Conservation (phyloP, 2,888 invertebrate genomes). For the Strigamia crassipes region DNA sequence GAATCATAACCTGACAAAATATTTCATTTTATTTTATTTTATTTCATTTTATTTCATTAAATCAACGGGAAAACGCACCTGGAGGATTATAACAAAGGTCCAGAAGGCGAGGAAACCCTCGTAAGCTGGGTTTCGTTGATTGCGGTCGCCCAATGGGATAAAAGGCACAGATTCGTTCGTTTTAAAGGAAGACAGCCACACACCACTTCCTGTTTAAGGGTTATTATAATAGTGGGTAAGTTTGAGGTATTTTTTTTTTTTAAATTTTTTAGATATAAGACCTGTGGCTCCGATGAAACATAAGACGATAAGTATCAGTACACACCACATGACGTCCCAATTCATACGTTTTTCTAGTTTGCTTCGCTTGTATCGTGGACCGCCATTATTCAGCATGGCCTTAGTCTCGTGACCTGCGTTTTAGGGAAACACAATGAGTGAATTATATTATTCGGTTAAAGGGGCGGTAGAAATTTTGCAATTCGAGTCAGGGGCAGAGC, state of each 20-base stretch:
- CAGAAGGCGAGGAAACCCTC: constrained; percentile 89
- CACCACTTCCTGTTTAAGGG: constrained; percentile 62
- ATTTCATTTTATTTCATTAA: too few species aligned
- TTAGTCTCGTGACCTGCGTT: constrained; percentile 88
- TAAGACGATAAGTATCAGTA: constrained; percentile 83
- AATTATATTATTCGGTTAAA: too few species aligned
- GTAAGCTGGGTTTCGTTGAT: constrained; percentile 58
- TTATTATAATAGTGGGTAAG: constrained; percentile 44
- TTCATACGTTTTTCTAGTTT: constrained; percentile 92
- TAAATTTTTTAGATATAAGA: constrained; percentile 52
- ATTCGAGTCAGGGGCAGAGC: too few species aligned
- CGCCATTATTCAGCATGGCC: constrained; percentile 95
- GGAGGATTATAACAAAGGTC: constrained; percentile 93
- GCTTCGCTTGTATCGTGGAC: constrained; percentile 90
- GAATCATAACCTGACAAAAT: constrained; percentile 81
- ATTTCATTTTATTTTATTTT: background rate
- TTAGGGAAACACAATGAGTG: too few species aligned
- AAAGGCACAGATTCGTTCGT: constrained; percentile 68
- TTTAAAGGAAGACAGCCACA: constrained; percentile 75
- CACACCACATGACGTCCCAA: constrained; percentile 94
- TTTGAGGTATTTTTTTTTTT: background rate
- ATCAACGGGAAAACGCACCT: constrained; percentile 68
- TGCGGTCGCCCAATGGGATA: constrained; percentile 59
- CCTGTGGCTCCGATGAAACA: constrained; percentile 91
- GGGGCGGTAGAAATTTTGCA: too few species aligned